Evolutionary conservation across 2,113 vertebrate genomes (phyloP).

Genomic region (Paradoxurus hermaphroditus): DNA sequence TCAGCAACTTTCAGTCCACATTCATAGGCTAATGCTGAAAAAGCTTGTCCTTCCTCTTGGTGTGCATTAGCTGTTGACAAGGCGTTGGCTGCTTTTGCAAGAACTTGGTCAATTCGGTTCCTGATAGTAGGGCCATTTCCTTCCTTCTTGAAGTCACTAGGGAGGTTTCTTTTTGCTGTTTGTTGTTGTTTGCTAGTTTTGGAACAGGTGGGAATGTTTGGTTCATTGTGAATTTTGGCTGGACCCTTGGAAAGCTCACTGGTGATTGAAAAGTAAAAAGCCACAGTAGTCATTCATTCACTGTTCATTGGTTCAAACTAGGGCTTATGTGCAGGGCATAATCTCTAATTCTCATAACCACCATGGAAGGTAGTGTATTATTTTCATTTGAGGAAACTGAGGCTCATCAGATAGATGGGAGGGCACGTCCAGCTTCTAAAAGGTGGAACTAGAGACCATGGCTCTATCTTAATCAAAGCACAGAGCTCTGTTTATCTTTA

Average conservation of each 20-base stretch:
- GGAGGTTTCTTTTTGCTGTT: background rate
- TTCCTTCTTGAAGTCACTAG: background rate
- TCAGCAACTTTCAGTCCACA: background rate
- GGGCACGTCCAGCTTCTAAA: background rate
- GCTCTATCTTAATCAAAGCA: background rate
- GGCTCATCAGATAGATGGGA: background rate
- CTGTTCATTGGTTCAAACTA: background rate
- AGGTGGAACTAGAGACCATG: background rate
- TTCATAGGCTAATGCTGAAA: background rate
- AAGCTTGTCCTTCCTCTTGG: background rate
- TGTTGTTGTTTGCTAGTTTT: background rate
- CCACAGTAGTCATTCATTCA: background rate
- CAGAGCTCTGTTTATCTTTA: background rate
- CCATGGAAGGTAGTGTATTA: background rate
- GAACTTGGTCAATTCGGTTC: background rate
- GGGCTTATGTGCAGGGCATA: background rate
- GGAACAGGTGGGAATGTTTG: background rate
- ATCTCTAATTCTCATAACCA: background rate
- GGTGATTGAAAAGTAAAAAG: background rate
- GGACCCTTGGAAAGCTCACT: background rate
- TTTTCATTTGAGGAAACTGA: slow-evolving; percentile 1
- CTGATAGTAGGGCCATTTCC: background rate
- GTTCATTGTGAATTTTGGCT: background rate
- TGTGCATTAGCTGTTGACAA: background rate
- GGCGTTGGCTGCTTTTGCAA: background rate